phyloP scores from a whole-genome alignment of 1,140 invertebrate species.

The Piezodorus guildinii region DNA sequence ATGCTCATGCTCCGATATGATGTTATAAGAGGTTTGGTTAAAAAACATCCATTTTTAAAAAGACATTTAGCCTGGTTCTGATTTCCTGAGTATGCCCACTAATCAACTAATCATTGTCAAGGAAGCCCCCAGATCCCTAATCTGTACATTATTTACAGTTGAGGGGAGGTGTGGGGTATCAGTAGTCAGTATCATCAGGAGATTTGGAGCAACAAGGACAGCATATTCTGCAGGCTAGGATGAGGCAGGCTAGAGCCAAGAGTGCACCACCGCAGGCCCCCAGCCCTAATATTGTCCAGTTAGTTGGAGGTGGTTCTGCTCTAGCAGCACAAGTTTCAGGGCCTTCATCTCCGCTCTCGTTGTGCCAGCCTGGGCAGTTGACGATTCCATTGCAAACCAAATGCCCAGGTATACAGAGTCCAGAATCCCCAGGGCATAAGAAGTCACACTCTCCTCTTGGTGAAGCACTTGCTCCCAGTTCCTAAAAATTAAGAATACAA shows the following conservation, averaged over 20 bases:
- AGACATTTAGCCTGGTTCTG: too few species aligned
- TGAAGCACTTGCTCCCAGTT: conserved; percentile 8
- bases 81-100: too few species aligned
- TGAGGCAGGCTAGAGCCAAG: conserved; percentile 35
- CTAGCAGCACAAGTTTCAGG: conserved; percentile 44
- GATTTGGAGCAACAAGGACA: conserved; percentile 30
- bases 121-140: background rate
- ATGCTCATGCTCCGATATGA: too few species aligned
- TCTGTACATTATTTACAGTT: conserved; percentile 13
- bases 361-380: conserved; percentile 52
- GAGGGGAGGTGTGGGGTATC: conserved; percentile 21
- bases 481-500: too few species aligned
- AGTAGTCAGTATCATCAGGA: conserved; percentile 28
- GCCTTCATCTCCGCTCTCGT: conserved; percentile 31
- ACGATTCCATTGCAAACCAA: conserved; percentile 76
- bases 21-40: too few species aligned
- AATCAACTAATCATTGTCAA: background rate
- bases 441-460: conserved; percentile 38
- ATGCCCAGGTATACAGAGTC: conserved; percentile 64
- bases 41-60: too few species aligned
- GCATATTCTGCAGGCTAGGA: conserved; percentile 37
- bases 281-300: conserved; percentile 41
- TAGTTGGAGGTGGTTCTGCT: conserved; percentile 36
- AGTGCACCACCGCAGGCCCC: conserved; percentile 37
- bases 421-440: conserved; percentile 67